Base-by-base conservation (phyloP, 2,888 invertebrate species). In the Eristalinus aeneus region DNA sequence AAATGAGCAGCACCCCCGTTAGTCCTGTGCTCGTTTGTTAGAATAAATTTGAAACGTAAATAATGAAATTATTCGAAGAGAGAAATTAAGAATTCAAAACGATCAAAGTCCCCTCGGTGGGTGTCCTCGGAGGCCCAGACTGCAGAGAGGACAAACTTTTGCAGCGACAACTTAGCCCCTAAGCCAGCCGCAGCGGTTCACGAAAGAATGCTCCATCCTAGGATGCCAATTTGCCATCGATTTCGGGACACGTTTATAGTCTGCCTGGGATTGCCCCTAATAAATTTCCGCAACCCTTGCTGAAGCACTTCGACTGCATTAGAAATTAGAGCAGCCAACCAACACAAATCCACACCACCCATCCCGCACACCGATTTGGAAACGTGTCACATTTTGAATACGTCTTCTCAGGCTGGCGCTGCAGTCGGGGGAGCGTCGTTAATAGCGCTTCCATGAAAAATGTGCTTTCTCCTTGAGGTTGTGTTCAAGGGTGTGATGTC, bases 51-150 rank as follows among this genome's bases (percentile, higher is more conserved):
- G 77, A 61, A 82, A 82, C 86, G 74, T 78, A 82, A 86, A 86
- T 86, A 86, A 86, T 86, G 74, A 82, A 82, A 86, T 86, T 86
- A 74, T 46, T 8, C 82, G 73, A 74, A 86, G 65, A 74, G 82
- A 74, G 65, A 82, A 86, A 82, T 86, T 86, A 82, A 86, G 74
- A 86, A 86, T 81, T 86, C 82, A 53, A 86, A 86, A 86, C 86
- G 82, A 86, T 86, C 86, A 86, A 82, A 78, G 82, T 82, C 82
- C 71, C 74, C 69, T 73, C 12, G 61, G 71, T 11, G 27, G 0
- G 32, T n/a, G 20, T 68, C 80, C 63, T 61, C 72, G 58, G 72
- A 75, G 76, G 76, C 85, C 79, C 36, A 72, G 76, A 85, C 80
- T 85, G 81, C 67, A 80, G 75, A 75, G 22, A 80, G 39, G 86